Percentiles rank a stretch among this genome's conserved stretches.
Conservation (phyloP, 1,140 invertebrate genomes). For the Solenopsis invicta region DNA sequence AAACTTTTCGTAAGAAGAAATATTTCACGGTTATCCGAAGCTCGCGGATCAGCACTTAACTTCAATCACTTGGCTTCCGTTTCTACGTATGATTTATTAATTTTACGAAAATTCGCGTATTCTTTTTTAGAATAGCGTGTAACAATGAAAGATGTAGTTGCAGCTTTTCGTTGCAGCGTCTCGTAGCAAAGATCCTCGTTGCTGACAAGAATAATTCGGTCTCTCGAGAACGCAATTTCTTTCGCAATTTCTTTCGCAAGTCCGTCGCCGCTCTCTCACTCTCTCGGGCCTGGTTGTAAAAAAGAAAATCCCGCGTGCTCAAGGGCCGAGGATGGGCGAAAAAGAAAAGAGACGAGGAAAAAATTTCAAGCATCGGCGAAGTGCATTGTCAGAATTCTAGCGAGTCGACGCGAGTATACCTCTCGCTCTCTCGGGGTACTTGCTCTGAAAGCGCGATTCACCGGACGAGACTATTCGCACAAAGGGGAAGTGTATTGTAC, state of each 20-base stretch:
- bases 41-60: neutral
- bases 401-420: conserved; percentile 39
- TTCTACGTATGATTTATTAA: neutral
- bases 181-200: neutral
- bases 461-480: conserved; percentile 50
- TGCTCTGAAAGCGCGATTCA: conserved; percentile 57
- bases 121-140: neutral
- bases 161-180: neutral
- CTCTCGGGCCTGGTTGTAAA: conserved; percentile 11
- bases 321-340: conserved; percentile 21
- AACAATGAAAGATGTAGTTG: neutral
- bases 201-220: conserved; percentile 40
- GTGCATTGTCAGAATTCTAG: conserved; percentile 61
- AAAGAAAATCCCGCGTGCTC: conserved; percentile 49
- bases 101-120: neutral
- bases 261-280: no score
- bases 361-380: conserved; percentile 60
- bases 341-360: conserved; percentile 14
- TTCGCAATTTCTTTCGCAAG: conserved; percentile 29
- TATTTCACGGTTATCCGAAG: neutral
- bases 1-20: neutral
- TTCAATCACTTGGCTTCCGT: neutral
- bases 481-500: conserved; percentile 54
- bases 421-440: conserved; percentile 20
- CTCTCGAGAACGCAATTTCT: conserved; percentile 35